Evolutionary conservation across 2,888 invertebrate species (phyloP).

Genomic region (Sthenelais limicola): DNA sequence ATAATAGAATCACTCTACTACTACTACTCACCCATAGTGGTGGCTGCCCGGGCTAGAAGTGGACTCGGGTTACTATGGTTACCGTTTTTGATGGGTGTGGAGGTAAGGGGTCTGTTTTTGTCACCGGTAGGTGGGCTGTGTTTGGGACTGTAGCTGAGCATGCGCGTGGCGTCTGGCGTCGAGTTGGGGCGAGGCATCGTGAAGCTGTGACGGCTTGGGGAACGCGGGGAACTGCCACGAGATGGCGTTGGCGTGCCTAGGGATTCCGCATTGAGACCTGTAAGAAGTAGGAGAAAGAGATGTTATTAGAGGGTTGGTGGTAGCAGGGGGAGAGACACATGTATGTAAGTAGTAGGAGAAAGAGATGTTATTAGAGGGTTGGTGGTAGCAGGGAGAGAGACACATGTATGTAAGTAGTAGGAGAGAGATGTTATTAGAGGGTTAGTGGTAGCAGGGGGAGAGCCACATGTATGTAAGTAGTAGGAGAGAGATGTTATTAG

Average conservation of each 20-base stretch:
- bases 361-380: no score
- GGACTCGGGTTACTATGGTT: slow-evolving; percentile 9
- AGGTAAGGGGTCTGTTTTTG: neutral
- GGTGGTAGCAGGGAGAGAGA: no score
- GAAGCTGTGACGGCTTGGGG: slow-evolving; percentile 28
- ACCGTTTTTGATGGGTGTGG: slow-evolving; percentile 31
- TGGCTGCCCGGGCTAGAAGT: neutral
- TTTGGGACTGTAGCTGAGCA: slow-evolving; percentile 28
- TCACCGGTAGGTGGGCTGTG: slow-evolving; percentile 17
- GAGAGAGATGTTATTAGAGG: no score
- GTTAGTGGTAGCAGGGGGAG: no score
- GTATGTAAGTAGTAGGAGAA: no score
- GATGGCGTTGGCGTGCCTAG: slow-evolving; percentile 10
- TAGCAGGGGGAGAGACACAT: no score
- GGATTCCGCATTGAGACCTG: slow-evolving; percentile 8
- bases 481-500: no score
- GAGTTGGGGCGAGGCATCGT: slow-evolving; percentile 31
- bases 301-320: no score
- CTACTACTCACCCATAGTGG: slow-evolving; percentile 4
- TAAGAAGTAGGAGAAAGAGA: neutral
- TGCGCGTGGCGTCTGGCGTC: neutral
- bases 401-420: no score
- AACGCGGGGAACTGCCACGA: slow-evolving; percentile 25
- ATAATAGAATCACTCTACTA: neutral
- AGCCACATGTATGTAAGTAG: no score